Evolutionary conservation across 2,113 vertebrate species (phyloP), one percentile per base, ranked within the genome.

Genomic region (Sceloporus undulatus): DNA sequence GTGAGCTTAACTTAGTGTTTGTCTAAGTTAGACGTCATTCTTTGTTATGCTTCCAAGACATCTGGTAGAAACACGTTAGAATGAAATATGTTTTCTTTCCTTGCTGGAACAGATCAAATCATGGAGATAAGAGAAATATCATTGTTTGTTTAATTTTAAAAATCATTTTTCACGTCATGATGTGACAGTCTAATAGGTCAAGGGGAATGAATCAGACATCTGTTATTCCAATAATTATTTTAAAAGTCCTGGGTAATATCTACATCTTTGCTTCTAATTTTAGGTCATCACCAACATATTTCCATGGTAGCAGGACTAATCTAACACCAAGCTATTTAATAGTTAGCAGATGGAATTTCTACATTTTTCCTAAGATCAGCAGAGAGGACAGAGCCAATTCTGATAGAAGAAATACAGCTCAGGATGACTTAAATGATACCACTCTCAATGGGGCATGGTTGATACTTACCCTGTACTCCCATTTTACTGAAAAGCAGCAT

Each of bases 1-100:
- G 79, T 91, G 89, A 94, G 77, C 66, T 92, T 82, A 94, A 4
- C 0, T 1, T 10, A 68, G 13, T 94, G 82, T 94, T 94, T 93
- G 52, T 88, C 70, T 94, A 91, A 92, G 76, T 78, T 87, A 73
- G 42, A 42, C 84, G 92, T 93, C 73, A 88, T 88, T 79, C 86
- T 88, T 48, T 62, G 2, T 90, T 82, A 83, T 88, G 73, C 92
- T 92, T 94, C 85, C 85, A 91, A 90, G 85, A 83, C 88, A 86
- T 84, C 23, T 92, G 56, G 52, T 76, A 88, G 56, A 92, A 81
- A 84, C 71, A 85, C 92, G 92, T 84, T 48, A 86, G 75, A 91
- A 88, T 79, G 0, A 91, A 88, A 54, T 90, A 71, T 21, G 71
- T 87, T 88, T 88, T 88, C 59, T 88, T 79, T 70, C 65, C 71